These are phyloP conservation scores for Sebastiscus albofasciatus DNA, from an alignment of 2,797 vertebrate species.

Conservation along the genomic window DNA sequence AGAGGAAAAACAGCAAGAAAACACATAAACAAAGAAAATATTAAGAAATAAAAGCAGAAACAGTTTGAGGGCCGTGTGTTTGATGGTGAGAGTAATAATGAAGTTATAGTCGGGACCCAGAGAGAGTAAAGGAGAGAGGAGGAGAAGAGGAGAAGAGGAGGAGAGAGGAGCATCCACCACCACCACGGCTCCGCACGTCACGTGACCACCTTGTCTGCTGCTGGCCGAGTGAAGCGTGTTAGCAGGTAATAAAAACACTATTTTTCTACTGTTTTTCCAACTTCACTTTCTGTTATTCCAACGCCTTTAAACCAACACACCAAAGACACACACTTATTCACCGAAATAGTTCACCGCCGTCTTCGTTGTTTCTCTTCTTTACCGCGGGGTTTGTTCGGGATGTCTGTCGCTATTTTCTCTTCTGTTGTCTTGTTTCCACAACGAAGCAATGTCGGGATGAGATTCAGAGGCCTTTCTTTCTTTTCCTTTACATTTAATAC, in stretches of 20 bases:
- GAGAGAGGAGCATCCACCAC: conserved; percentile 66
- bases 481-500: conserved; percentile 51
- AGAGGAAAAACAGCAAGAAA: not conserved
- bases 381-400: conserved; percentile 15
- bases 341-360: not conserved
- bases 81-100: not conserved
- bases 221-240: conserved; percentile 84
- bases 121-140: too few relatives aligned
- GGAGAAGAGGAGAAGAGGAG: not conserved
- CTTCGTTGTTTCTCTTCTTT: not conserved
- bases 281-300: not conserved
- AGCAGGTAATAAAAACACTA: conserved; percentile 85
- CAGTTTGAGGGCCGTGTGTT: not conserved
- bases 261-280: conserved; percentile 34
- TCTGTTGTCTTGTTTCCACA: conserved; percentile 78
- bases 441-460: conserved; percentile 77
- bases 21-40: too few relatives aligned
- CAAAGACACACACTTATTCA: not conserved
- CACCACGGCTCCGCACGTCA: conserved; percentile 76
- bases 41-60: fast-evolving
- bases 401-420: conserved; percentile 70
- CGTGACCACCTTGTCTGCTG: conserved; percentile 86
- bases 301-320: not conserved
- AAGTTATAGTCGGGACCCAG: conserved; percentile 23
- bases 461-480: conserved; percentile 68